Base-by-base conservation (phyloP, 2,797 vertebrate genomes). In the Leucoraja ocellata region DNA sequence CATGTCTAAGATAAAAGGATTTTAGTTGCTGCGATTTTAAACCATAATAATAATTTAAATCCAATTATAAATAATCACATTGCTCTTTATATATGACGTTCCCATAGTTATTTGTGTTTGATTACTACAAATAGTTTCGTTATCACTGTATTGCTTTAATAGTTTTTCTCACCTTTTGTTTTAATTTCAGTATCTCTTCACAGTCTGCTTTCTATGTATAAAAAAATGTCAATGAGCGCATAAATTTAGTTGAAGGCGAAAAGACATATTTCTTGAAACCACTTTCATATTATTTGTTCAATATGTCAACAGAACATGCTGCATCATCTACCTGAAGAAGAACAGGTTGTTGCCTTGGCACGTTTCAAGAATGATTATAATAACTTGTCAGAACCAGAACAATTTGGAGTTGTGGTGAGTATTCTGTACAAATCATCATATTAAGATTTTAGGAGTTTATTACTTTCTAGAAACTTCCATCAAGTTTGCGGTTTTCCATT, bases 391-490 rank as follows among this genome's bases (percentile, higher is more conserved):
- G 99, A 99, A 94, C 98, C 99, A 0, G 99, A 99, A 94, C 98
- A 99, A 95, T 99, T 99, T 95, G 98, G 97, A 93, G 96, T 99
- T 94, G 97, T 99, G 97, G 99, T 99, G 94, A 98, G 98, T 98
- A 93, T 92, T 32, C 13, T 77, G 61, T 90, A 3, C 4, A 88
- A 76, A 92, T 74, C 25, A 28, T 73, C 18, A 25, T 36, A 73
- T 28, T 74, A 28, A 46, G 16, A 39, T 91, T 74, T 16, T n/a
- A n/a, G n/a, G n/a, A n/a, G n/a, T n/a, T n/a, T 32, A 32, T n/a
- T 58, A 25, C 46, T 73, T 73, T 6, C 0, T 23, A 32, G 1
- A 25, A 74, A 46, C 36, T 74, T 73, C 32, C 36, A 21, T 21
- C 3, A 71, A 36, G 18, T 4, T 21, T 5, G n/a, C 36, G 21